phyloP scores from a whole-genome alignment of 2,113 vertebrate genomes.

The Chaetodon auriga region DNA sequence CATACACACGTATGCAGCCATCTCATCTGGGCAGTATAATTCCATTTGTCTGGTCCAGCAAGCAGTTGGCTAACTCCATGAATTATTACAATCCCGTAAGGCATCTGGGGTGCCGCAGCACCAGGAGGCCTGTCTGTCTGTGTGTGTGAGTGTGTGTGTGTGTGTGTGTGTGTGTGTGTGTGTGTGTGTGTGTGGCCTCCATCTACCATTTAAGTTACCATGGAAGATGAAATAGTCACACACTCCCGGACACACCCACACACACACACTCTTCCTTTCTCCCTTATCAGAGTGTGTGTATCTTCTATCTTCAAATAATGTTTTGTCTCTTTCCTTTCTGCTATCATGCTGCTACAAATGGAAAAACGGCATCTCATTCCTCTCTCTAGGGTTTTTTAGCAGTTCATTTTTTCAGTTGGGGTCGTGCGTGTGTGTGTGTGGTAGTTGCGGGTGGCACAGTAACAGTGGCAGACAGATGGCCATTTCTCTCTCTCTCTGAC shows the following conservation, averaged over 20 bases:
- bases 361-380: conserved; percentile 86
- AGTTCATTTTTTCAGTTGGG: conserved; percentile 74
- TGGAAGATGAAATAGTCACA: conserved; percentile 93
- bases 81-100: conserved; percentile 90
- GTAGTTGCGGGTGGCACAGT: conserved; percentile 68
- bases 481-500: conserved; percentile 73
- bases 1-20: conserved; percentile 71
- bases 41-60: conserved; percentile 87
- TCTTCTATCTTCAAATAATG: conserved; percentile 87
- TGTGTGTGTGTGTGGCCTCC: conserved; percentile 83
- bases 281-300: conserved; percentile 84
- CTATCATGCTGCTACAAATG: conserved; percentile 84
- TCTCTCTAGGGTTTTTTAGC: conserved; percentile 82
- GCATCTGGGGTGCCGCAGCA: conserved; percentile 69
- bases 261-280: conserved; percentile 55
- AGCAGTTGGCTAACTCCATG: conserved; percentile 88
- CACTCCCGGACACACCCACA: conserved; percentile 40
- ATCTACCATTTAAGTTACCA: conserved; percentile 94
- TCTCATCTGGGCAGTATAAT: conserved; percentile 85
- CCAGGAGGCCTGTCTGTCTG: conserved; percentile 57
- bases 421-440: conserved; percentile 29
- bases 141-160: conserved; percentile 75
- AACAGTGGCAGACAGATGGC: conserved; percentile 77
- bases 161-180: conserved; percentile 81
- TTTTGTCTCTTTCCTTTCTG: conserved; percentile 87